Conservation (phyloP, 1,140 invertebrate species). For the Euglossa dilemma region DNA sequence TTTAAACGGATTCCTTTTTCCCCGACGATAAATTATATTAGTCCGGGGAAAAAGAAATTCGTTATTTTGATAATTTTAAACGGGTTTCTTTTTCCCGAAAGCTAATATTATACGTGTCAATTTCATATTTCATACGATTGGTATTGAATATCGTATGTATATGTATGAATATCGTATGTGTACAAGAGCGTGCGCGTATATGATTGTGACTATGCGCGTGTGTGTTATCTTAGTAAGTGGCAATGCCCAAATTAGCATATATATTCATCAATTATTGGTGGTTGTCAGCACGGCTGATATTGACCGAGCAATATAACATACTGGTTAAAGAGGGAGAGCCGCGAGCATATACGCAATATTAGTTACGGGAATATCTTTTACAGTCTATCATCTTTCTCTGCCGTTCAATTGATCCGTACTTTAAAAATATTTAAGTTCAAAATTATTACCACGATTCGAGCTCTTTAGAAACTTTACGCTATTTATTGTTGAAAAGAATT, state of each 20-base stretch:
- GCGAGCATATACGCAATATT: constrained; percentile 3
- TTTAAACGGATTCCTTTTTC: too few relatives aligned
- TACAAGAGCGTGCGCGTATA: too few relatives aligned
- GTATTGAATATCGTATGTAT: neutral
- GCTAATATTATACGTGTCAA: neutral
- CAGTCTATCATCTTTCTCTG: neutral
- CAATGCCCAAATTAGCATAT: constrained; percentile 18
- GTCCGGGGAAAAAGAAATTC: too few relatives aligned
- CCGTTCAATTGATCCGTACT: neutral
- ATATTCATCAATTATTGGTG: neutral
- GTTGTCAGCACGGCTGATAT: neutral
- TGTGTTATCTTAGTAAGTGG: constrained; percentile 4
- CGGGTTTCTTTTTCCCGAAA: too few relatives aligned
- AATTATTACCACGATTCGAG: neutral
- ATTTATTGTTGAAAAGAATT: constrained; percentile 25
- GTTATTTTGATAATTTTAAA: too few relatives aligned
- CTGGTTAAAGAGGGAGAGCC: constrained; percentile 7
- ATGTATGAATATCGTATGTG: too few relatives aligned
- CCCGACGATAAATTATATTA: too few relatives aligned
- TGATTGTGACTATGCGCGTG: neutral
- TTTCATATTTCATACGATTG: neutral
- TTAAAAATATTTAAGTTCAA: neutral
- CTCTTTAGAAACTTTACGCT: neutral
- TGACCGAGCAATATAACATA: neutral
- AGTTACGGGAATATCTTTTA: neutral